Conservation (phyloP, 2,113 vertebrate species). For the Chaetops frenatus region DNA sequence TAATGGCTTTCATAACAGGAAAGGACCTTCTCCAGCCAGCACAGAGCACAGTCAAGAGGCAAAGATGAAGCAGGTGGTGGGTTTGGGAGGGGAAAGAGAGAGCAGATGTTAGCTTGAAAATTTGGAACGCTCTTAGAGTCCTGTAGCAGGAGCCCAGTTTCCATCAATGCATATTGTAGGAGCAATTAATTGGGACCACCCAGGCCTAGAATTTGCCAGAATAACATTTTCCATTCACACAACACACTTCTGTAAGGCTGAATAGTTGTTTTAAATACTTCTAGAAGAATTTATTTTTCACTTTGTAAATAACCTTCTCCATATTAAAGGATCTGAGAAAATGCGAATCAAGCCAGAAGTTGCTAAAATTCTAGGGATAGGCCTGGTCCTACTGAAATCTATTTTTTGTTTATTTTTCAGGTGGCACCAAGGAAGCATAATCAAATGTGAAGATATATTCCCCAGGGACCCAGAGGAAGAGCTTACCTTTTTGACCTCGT, state of each 20-base stretch:
- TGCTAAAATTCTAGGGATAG: accelerated
- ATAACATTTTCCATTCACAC: neutral
- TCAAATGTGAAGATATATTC: neutral
- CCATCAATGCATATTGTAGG: slow-evolving; percentile 57
- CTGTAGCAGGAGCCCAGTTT: neutral
- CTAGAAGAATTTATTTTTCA: neutral
- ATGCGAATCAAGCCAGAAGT: neutral
- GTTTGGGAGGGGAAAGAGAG: neutral
- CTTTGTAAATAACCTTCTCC: neutral
- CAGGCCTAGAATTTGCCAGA: slow-evolving; percentile 22
- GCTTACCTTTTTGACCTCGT: slow-evolving; percentile 95
- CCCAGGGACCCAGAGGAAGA: neutral
- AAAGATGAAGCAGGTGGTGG: slow-evolving; percentile 52
- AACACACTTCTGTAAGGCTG: neutral
- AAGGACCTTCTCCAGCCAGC: slow-evolving; percentile 31
- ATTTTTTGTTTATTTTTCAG: neutral
- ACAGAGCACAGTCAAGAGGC: slow-evolving; percentile 17
- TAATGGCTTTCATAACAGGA: slow-evolving; percentile 42
- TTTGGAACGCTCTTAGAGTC: neutral
- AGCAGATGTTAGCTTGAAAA: slow-evolving; percentile 54
- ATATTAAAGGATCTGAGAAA: neutral
- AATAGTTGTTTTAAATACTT: neutral
- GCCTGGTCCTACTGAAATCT: neutral
- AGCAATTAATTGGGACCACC: slow-evolving; percentile 42
- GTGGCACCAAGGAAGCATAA: neutral